Evolutionary conservation across 2,113 vertebrate genomes (phyloP), one percentile per base, ranked within the genome.

Genomic region (Callorhinus ursinus): DNA sequence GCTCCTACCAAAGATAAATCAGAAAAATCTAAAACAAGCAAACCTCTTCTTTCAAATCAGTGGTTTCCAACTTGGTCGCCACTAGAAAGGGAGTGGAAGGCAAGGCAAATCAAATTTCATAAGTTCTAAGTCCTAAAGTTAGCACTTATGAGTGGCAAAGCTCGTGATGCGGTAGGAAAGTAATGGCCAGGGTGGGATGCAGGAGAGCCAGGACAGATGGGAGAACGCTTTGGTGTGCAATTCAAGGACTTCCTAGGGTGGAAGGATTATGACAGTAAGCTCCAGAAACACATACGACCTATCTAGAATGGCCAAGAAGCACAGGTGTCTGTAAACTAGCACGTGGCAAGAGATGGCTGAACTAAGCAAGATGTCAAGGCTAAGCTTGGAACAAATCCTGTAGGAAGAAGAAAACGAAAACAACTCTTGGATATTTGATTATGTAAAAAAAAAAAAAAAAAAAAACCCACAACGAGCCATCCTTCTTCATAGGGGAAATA

Each of bases 11-110:
- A 95, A 93, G 63, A 82, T 26, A 95, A 95, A 72, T 91, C 53
- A 94, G 92, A 90, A 96, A 89, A 96, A 71, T 14, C 72, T 93
- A 71, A 96, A 97, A 86, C 3, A 92, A 96, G 71, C 11, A 91
- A 97, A 96, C 79, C 39, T 89, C 81, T 84, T 80, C 86, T 96
- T 83, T 55, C 13, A 97, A 92, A 91, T 82, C 72, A 88, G 69
- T n/a, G 8, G 46, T 94, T 93, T 88, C 88, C 90, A 93, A 94
- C 59, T 83, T 88, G 97, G 84, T 88, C 71, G 84, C 77, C 65
- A 82, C 88, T 28, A 85, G 61, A 57, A 95, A 96, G 57, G 74
- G 33, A 81, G 55, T 12, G 33, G 53, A 88, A 92, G 81, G 90
- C 39, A 88, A 97, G 88, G 80, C 71, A 77, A 94, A 92, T 88